Evolutionary conservation across 35 echinoderm and acorn worm species (phyloP).

Genomic region (Ophiothrix spiculata): DNA sequence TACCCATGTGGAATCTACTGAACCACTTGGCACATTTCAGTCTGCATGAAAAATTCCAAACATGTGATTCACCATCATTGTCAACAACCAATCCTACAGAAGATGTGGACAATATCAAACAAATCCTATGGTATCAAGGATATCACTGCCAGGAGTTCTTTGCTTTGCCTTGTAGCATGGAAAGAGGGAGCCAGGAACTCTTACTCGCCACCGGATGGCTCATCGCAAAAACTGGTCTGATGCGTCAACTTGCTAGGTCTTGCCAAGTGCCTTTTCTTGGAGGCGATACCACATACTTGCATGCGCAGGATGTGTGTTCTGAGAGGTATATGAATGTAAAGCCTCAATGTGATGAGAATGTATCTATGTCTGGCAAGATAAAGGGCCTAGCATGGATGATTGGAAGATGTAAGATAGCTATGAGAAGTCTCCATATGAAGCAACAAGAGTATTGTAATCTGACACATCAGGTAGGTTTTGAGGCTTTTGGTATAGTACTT

Average conservation of each 20-base stretch:
- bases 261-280: neutral
- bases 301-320: neutral
- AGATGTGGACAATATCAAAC: conserved; percentile 4
- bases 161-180: neutral
- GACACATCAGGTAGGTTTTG: conserved; percentile 9
- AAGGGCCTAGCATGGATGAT: conserved; percentile 45
- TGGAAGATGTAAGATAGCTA: conserved; percentile 27
- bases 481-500: neutral
- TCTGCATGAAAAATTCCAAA: neutral
- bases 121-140: conserved; percentile 15
- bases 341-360: neutral
- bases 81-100: neutral
- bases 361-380: neutral
- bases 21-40: neutral
- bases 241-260: neutral
- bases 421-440: conserved; percentile 22
- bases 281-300: neutral
- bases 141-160: conserved; percentile 23
- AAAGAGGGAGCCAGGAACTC: conserved; percentile 31
- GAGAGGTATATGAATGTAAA: neutral
- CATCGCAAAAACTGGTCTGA: conserved; percentile 22
- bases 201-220: conserved; percentile 44
- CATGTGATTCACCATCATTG: neutral
- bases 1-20: neutral
- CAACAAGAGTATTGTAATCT: conserved; percentile 39